phyloP scores from a whole-genome alignment of 2,113 vertebrate genomes.

The Phaethornis superciliosus region DNA sequence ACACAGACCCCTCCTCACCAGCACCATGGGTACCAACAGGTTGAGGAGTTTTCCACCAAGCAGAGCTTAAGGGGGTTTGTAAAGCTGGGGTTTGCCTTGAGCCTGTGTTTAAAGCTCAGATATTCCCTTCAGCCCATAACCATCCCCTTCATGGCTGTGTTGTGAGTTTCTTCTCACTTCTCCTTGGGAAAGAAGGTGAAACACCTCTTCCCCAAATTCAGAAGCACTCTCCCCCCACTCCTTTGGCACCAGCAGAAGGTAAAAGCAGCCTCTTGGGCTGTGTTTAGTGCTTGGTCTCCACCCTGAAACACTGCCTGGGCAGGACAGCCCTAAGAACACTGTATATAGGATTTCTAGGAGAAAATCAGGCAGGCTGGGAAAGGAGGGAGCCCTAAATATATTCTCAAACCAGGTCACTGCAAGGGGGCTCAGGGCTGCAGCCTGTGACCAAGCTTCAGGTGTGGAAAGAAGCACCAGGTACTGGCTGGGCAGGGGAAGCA shows the following conservation, averaged over 20 bases:
- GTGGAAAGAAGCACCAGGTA: too few relatives aligned
- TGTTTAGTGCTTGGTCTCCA: background rate
- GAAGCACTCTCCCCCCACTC: accelerated
- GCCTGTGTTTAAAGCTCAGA: background rate
- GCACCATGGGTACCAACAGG: accelerated
- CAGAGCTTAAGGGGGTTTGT: background rate
- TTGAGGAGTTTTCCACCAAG: background rate
- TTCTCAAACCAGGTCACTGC: accelerated
- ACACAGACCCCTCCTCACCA: accelerated
- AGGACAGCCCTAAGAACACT: accelerated
- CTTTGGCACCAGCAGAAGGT: background rate
- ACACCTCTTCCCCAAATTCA: too few relatives aligned
- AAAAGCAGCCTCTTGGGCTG: accelerated
- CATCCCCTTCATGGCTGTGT: accelerated
- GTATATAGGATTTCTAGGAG: accelerated
- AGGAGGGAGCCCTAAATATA: background rate
- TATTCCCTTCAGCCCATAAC: background rate
- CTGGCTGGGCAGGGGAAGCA: conserved; percentile 32
- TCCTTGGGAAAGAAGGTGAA: background rate
- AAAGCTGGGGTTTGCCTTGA: background rate
- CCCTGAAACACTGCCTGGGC: background rate
- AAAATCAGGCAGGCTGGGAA: background rate
- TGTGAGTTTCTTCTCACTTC: background rate
- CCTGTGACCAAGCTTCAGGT: background rate
- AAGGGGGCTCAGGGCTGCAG: background rate